These are phyloP conservation scores for Neoniphon sammara DNA, from an alignment of 2,797 vertebrate species.

Conservation along the genomic window DNA sequence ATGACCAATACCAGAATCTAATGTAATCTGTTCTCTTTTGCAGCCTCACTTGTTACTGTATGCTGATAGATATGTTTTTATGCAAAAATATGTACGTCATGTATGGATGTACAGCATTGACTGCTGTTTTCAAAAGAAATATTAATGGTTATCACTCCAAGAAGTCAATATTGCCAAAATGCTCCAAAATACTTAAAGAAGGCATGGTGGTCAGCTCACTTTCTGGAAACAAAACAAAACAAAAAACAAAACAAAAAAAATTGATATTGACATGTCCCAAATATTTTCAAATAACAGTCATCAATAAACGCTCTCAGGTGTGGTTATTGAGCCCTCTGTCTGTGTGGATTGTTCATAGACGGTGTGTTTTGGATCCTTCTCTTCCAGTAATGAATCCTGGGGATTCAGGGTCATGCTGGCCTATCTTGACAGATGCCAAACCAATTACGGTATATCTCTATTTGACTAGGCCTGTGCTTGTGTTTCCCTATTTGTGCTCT, in stretches of 20 bases:
- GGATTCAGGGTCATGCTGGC: conserved; percentile 72
- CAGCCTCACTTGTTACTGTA: too few species aligned
- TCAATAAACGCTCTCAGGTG: conserved; percentile 48
- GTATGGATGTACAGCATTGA: too few species aligned
- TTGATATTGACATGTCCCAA: conserved; percentile 27
- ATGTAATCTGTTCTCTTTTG: too few species aligned
- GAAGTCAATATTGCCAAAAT: conserved; percentile 1
- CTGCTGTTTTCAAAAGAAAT: not conserved
- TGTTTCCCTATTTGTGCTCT: conserved; percentile 20
- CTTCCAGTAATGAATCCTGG: conserved; percentile 67
- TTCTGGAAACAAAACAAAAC: too few species aligned
- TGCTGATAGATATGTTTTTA: too few species aligned
- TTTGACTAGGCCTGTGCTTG: not conserved
- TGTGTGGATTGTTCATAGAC: not conserved
- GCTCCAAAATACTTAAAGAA: not conserved
- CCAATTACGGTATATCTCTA: conserved; percentile 58
- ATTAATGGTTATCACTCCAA: not conserved
- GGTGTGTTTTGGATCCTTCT: conserved; percentile 22
- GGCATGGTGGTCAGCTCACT: not conserved
- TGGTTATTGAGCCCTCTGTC: conserved; percentile 22
- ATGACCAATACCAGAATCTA: too few species aligned
- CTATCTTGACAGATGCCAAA: conserved; percentile 59
- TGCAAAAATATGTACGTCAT: too few species aligned
- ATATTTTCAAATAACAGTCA: conserved; percentile 36
- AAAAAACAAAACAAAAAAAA: not conserved